A percentile compares a stretch with the other conserved stretches of the same genome.
Evolutionary conservation across 2,113 vertebrate genomes (phyloP).

Genomic region (Pachypanchax playfairii): DNA sequence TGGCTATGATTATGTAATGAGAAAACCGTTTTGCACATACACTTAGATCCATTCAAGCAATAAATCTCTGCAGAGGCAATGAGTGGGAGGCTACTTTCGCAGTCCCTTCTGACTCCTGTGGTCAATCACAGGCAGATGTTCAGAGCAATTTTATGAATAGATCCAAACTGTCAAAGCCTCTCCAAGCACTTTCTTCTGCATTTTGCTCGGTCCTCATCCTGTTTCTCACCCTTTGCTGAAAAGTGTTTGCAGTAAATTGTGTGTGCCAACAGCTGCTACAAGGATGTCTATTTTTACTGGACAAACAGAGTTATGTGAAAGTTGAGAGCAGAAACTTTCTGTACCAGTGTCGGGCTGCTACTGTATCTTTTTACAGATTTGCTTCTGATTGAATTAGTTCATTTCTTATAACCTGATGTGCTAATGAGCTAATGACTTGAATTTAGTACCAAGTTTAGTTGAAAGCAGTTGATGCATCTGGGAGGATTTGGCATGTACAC

Average conservation of each 20-base stretch:
- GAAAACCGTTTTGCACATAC: constrained; percentile 24
- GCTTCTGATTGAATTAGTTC: background rate
- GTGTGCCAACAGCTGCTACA: constrained; percentile 21
- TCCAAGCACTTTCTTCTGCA: constrained; percentile 36
- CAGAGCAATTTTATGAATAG: constrained; percentile 51
- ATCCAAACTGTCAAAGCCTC: constrained; percentile 36
- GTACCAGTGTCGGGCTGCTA: constrained; percentile 23
- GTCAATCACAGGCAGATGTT: constrained; percentile 53
- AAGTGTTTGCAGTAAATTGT: constrained; percentile 22
- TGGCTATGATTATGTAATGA: constrained; percentile 24
- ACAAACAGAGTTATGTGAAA: constrained; percentile 51
- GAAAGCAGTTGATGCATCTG: background rate
- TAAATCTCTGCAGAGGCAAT: constrained; percentile 53
- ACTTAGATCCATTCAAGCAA: constrained; percentile 40
- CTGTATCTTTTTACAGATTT: background rate
- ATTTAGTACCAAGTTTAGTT: no score
- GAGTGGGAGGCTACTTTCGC: constrained; percentile 71
- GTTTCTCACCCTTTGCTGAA: constrained; percentile 45
- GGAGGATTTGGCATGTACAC: background rate
- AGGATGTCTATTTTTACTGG: constrained; percentile 52
- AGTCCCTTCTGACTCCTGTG: constrained; percentile 67
- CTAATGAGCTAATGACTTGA: background rate
- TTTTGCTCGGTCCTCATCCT: constrained; percentile 29
- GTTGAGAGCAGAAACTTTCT: constrained; percentile 15
- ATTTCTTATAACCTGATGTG: background rate